These are phyloP conservation scores for Syngnathus scovelli DNA, from an alignment of 2,113 vertebrate genomes.

Conservation along the genomic window DNA sequence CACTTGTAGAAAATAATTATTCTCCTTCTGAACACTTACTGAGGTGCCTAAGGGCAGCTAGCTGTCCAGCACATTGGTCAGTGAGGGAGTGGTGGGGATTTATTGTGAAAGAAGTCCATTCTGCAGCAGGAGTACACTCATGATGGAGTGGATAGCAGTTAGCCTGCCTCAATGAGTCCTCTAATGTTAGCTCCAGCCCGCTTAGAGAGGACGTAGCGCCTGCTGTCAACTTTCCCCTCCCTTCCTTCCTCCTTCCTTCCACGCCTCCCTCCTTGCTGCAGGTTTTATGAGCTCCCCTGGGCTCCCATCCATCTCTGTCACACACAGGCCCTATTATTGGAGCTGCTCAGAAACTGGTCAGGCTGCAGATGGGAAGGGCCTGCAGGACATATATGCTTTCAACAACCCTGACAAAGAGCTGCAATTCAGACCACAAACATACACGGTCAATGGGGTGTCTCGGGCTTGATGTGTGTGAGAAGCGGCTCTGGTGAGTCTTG, in stretches of 20 bases:
- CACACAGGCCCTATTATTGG: slow-evolving; percentile 76
- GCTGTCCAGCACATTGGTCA: slow-evolving; percentile 40
- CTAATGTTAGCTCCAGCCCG: slow-evolving; percentile 63
- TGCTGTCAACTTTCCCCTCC: slow-evolving; percentile 66
- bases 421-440: slow-evolving; percentile 47
- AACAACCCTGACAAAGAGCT: slow-evolving; percentile 64
- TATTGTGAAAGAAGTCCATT: slow-evolving; percentile 27
- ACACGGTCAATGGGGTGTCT: slow-evolving; percentile 56
- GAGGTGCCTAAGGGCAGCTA: slow-evolving; percentile 37
- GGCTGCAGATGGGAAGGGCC: slow-evolving; percentile 71
- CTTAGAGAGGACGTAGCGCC: slow-evolving; percentile 64
- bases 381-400: slow-evolving; percentile 71
- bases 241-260: slow-evolving; percentile 36
- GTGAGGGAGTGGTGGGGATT: slow-evolving; percentile 2
- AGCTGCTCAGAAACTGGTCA: slow-evolving; percentile 65
- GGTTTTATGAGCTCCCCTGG: slow-evolving; percentile 79
- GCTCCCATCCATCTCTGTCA: slow-evolving; percentile 79
- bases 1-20: slow-evolving; percentile 23
- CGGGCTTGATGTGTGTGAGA: slow-evolving; percentile 45
- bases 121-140: slow-evolving; percentile 42
- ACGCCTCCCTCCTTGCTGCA: slow-evolving; percentile 60
- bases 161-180: slow-evolving; percentile 62
- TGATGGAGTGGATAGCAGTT: slow-evolving; percentile 73
- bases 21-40: slow-evolving; percentile 31
- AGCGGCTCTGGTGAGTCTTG: slow-evolving; percentile 19